These are phyloP conservation scores for Lasiurus cinereus DNA, from an alignment of 2,113 vertebrate species.

Conservation along the genomic window DNA sequence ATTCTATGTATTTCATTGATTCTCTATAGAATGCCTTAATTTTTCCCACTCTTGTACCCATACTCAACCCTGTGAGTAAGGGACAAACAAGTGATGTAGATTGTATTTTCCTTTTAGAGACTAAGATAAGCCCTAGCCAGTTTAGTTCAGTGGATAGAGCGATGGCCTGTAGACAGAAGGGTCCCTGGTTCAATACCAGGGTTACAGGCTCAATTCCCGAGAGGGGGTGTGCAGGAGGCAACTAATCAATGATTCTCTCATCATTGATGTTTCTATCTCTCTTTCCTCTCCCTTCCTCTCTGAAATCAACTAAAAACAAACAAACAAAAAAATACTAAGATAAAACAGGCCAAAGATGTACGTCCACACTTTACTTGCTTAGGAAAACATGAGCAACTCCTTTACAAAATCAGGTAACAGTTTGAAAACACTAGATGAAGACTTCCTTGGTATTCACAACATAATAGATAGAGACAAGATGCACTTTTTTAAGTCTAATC, in stretches of 20 bases:
- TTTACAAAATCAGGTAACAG: background rate
- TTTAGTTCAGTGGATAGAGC: too few species aligned
- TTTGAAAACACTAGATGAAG: background rate
- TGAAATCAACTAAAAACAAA: too few species aligned
- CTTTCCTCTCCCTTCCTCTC: too few species aligned
- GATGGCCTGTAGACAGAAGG: too few species aligned
- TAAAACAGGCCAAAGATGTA: background rate
- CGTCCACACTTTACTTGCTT: background rate
- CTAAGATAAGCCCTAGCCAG: background rate
- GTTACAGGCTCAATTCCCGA: too few species aligned
- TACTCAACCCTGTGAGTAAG: background rate
- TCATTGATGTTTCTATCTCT: too few species aligned
- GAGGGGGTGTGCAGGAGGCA: too few species aligned
- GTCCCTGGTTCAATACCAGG: too few species aligned
- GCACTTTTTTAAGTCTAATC: background rate
- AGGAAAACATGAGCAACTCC: background rate
- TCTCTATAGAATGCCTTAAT: background rate
- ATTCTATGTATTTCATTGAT: background rate
- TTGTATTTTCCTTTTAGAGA: background rate
- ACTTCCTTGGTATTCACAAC: background rate
- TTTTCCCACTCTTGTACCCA: background rate
- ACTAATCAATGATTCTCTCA: too few species aligned
- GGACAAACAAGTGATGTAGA: background rate
- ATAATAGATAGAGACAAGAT: background rate
- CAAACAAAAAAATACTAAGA: background rate